Evolutionary conservation across 1,140 invertebrate species (phyloP).

Genomic region (Ephestia elutella): DNA sequence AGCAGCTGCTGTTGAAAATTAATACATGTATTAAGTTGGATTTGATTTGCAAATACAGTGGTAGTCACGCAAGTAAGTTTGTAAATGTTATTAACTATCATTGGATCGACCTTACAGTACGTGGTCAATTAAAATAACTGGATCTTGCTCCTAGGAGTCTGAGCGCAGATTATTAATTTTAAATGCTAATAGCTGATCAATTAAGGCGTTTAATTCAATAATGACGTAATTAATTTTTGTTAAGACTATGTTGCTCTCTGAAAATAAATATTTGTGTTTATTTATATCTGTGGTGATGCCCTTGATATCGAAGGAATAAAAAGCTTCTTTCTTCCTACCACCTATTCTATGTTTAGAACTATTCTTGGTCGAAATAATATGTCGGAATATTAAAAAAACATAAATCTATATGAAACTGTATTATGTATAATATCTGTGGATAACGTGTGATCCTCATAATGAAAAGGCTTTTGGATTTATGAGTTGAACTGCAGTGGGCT

Average conservation of each 20-base stretch:
- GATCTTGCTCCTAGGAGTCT: constrained; percentile 37
- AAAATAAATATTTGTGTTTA: not conserved
- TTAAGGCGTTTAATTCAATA: constrained; percentile 23
- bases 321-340: too few species aligned
- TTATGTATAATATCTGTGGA: too few species aligned
- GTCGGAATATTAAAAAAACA: too few species aligned
- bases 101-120: constrained; percentile 23
- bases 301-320: too few species aligned
- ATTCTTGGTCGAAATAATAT: too few species aligned
- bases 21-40: constrained; percentile 38
- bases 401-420: too few species aligned
- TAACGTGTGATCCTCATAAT: too few species aligned
- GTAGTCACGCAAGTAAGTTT: constrained; percentile 22
- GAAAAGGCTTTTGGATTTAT: too few species aligned
- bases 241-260: not conserved
- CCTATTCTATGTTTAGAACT: too few species aligned
- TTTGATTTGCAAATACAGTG: constrained; percentile 49
- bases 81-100: constrained; percentile 19
- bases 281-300: too few species aligned
- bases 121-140: constrained; percentile 37
- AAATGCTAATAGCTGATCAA: constrained; percentile 35
- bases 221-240: not conserved
- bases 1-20: constrained; percentile 33
- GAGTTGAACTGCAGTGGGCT: not conserved
- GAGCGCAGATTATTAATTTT: constrained; percentile 30